Evolutionary conservation across 2,113 vertebrate genomes (phyloP), one percentile per base, ranked within the genome.

Genomic region (Ammospiza caudacuta): DNA sequence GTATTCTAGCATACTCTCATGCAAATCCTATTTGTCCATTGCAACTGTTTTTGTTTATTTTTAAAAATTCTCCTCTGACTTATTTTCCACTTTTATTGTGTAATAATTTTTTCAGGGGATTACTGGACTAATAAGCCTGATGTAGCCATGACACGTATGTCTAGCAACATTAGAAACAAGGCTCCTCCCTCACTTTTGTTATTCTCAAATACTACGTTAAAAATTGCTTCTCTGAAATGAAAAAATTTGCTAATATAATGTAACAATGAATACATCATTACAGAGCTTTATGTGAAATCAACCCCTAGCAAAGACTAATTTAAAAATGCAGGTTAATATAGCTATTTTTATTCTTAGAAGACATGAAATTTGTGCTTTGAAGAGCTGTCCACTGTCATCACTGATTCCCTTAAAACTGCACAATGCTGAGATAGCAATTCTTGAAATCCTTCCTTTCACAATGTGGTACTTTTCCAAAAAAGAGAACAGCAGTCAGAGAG

Each of bases 51-150:
- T 84, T 83, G 14, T 83, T 74, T 89, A 49, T 85, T 93, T 83
- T 84, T 75, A 89, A 85, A 41, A 80, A 27, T 52, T 77, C 47
- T 90, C 15, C 46, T 67, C 47, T 72, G 68, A 73, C 19, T 73
- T 77, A 77, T 43, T 27, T 85, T 91, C 92, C 75, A 81, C 5
- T 79, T 68, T 55, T 55, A 25, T 47, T 73, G 5, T 51, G 11
- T 57, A 25, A 62, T 47, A 86, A 27, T 86, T 94, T 63, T 90
- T 94, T 37, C 59, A 89, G 15, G n/a, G 68, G 52, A 90, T 95
- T 97, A 88, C 8, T 75, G 52, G 11, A 68, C 63, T 61, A 95
- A 83, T 25, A 94, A 79, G 4, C 39, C 10, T 89, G 12, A 69
- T 41, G 16, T 12, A 88, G 9, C 61, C 49, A 69, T 69, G 64